Evolutionary conservation across 2,888 invertebrate species (phyloP), one percentile per base, ranked within the genome.

Genomic region (Drosophila neonasuta): DNA sequence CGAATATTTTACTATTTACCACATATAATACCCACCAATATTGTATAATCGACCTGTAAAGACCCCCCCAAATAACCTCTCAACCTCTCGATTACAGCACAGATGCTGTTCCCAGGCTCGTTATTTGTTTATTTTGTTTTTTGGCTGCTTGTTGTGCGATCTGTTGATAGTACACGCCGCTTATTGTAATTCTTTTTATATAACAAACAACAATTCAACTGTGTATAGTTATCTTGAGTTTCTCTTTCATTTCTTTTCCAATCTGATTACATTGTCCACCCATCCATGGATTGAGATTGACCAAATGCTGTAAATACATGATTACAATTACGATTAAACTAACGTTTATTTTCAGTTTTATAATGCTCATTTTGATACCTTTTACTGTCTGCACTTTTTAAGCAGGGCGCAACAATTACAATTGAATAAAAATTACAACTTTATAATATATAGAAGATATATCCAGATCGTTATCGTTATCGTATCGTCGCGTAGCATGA

Each of bases 61-160:
- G 71, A 52, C 44, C 58, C 58, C 29, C 7, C 51, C n/a, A 48
- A 11, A 8, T 1, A 41, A 15, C 15, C 39, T 13, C 13, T 2
- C 36, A 39, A 39, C 5, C 36, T n/a, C 13, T 11, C 36, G n/a
- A 29, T 50, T 30, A 59, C 42, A 51, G 52, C 64, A 61, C 67
- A 36, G 65, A 57, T 67, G 71, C 65, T 62, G 51, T 42, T 61
- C 15, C 68, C 68, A 61, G 71, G 24, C 60, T 59, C 57, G 64
- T 49, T 74, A 46, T 50, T 30, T 9, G 7, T 15, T 64, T 24
- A 6, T 24, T 36, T 46, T 17, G 63, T 51, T 17, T 59, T 66
- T 75, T 81, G 85, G 82, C 81, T 81, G 84, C 61, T 77, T 80
- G 77, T 66, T 80, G 81, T 80, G 64, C 69, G 62, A 73, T 67